Percentiles rank a stretch among this genome's conserved stretches.
phyloP scores from a whole-genome alignment of 2,113 vertebrate species.

The Hypomesus transpacificus region DNA sequence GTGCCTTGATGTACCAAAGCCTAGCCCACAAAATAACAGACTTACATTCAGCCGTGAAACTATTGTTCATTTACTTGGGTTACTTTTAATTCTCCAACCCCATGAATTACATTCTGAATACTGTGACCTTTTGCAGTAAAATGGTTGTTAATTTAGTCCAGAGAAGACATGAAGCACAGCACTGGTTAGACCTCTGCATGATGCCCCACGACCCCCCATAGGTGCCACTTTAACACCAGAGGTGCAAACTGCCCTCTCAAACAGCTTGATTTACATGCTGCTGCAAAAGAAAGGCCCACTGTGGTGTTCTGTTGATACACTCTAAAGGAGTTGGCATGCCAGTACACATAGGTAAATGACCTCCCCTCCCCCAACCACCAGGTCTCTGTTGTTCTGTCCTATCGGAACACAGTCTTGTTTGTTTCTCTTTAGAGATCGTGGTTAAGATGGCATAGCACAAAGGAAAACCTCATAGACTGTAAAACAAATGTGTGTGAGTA shows the following conservation, averaged over 20 bases:
- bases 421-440: not conserved
- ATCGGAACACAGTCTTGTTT: not conserved
- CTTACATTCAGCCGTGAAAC: no score
- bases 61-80: no score
- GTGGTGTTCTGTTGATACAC: conserved; percentile 38
- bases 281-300: conserved; percentile 24
- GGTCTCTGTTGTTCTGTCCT: no score
- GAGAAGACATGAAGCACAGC: not conserved
- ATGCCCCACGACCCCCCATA: conserved; percentile 30
- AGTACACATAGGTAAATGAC: conserved; percentile 5
- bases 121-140: no score
- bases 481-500: no score
- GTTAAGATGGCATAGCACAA: not conserved
- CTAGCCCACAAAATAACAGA: no score
- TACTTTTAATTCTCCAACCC: no score
- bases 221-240: conserved; percentile 38
- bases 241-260: conserved; percentile 46
- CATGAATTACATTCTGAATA: no score
- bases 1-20: no score
- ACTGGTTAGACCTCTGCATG: not conserved
- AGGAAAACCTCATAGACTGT: no score
- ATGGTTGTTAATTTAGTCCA: no score
- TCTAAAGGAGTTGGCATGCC: conserved; percentile 19
- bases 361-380: conserved; percentile 24
- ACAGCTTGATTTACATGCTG: conserved; percentile 33